These are phyloP conservation scores for Agrochola litura DNA, from an alignment of 2,888 invertebrate genomes.

Conservation along the genomic window DNA sequence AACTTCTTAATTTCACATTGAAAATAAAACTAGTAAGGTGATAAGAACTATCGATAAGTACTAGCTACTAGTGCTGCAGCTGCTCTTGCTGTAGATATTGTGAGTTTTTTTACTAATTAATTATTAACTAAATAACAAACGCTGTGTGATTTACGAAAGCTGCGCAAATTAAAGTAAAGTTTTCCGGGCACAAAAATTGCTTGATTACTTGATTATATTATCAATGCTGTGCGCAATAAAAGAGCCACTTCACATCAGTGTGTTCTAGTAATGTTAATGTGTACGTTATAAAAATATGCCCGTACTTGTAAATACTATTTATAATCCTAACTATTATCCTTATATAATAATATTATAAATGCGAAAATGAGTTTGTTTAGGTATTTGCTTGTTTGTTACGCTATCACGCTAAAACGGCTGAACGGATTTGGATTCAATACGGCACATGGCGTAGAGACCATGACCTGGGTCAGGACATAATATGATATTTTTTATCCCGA, in stretches of 20 bases:
- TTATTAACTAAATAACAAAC: neutral
- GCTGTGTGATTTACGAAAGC: too few relatives aligned
- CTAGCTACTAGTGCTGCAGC: neutral
- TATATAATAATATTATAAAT: too few relatives aligned
- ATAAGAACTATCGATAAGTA: neutral
- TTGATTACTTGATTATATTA: neutral
- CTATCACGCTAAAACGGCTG: too few relatives aligned
- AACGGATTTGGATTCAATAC: too few relatives aligned
- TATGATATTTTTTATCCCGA: too few relatives aligned
- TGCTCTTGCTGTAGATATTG: neutral
- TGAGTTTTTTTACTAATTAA: conserved; percentile 20
- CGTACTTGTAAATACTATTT: neutral
- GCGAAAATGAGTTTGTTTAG: too few relatives aligned
- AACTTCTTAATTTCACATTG: neutral
- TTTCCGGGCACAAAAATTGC: neutral
- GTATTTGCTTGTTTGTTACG: too few relatives aligned
- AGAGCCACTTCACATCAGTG: neutral
- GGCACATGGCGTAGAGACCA: too few relatives aligned
- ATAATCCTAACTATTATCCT: too few relatives aligned
- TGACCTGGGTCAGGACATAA: too few relatives aligned
- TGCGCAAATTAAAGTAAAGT: conserved; percentile 8
- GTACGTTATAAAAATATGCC: neutral
- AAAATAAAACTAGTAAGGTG: conserved; percentile 13
- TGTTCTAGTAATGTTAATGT: neutral
- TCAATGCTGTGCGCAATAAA: conserved; percentile 4